Evolutionary conservation across 2,797 vertebrate species (phyloP).

Genomic region (Gambusia yucatana): DNA sequence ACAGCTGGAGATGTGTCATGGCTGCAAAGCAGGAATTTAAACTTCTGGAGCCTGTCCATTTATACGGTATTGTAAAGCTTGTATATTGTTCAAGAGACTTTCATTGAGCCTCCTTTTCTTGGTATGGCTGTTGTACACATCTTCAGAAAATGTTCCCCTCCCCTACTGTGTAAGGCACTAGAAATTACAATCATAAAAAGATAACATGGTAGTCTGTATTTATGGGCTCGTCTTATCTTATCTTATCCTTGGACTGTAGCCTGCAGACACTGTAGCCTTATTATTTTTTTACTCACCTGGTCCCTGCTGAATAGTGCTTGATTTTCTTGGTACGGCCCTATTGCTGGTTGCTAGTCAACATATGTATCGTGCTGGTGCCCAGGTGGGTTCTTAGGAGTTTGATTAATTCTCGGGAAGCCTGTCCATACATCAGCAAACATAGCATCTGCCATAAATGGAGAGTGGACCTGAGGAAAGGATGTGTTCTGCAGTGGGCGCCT

Average conservation of each 20-base stretch:
- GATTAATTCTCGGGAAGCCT: slow-evolving; percentile 39
- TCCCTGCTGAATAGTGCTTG: slow-evolving; percentile 34
- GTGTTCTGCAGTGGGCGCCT: slow-evolving; percentile 52
- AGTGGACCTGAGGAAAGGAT: slow-evolving; percentile 38
- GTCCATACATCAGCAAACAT: slow-evolving; percentile 44
- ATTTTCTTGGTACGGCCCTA: slow-evolving; percentile 11
- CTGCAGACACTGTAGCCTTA: slow-evolving; percentile 27
- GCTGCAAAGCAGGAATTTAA: not conserved
- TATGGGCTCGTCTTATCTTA: slow-evolving; percentile 9
- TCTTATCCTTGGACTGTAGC: slow-evolving; percentile 32
- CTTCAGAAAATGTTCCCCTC: slow-evolving; percentile 3
- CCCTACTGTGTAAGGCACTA: not conserved
- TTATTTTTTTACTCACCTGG: slow-evolving; percentile 40
- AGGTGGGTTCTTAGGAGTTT: slow-evolving; percentile 30
- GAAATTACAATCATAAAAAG: slow-evolving; percentile 12
- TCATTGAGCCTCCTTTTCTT: not conserved
- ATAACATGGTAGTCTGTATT: slow-evolving; percentile 10
- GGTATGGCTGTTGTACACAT: not conserved
- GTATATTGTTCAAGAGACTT: not conserved
- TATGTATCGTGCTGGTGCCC: slow-evolving; percentile 7
- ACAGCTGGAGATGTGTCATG: not conserved
- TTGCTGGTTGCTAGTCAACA: slow-evolving; percentile 1
- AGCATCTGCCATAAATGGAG: slow-evolving; percentile 27
- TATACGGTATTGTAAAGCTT: not conserved
- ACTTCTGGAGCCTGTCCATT: not conserved